Evolutionary conservation across 1,140 invertebrate species (phyloP).

Genomic region (Pseudomyrmex pallidus): DNA sequence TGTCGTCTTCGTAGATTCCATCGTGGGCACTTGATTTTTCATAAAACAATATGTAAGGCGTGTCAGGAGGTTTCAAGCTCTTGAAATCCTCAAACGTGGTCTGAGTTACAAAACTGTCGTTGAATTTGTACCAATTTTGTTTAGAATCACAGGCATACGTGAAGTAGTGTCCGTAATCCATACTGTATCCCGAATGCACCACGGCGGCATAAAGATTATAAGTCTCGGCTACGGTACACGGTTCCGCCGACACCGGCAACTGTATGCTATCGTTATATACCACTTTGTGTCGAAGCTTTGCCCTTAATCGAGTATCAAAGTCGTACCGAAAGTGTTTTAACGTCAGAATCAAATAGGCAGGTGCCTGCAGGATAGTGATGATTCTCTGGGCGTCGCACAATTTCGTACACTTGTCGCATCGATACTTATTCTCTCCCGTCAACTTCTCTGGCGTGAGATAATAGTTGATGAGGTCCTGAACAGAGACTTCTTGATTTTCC

Average conservation of each 20-base stretch:
- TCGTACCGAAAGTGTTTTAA: slow-evolving; percentile 93
- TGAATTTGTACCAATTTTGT: slow-evolving; percentile 92
- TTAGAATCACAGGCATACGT: slow-evolving; percentile 90
- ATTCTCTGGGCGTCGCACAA: slow-evolving; percentile 91
- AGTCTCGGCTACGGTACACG: slow-evolving; percentile 78
- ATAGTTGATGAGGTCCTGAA: slow-evolving; percentile 90
- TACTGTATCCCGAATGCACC: slow-evolving; percentile 92
- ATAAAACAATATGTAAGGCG: slow-evolving; percentile 94
- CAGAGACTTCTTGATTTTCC: slow-evolving; percentile 85
- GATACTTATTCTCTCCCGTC: slow-evolving; percentile 92
- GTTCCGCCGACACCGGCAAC: slow-evolving; percentile 84
- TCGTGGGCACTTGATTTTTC: slow-evolving; percentile 72
- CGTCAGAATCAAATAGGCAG: slow-evolving; percentile 91
- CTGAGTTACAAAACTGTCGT: slow-evolving; percentile 90
- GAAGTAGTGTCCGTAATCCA: slow-evolving; percentile 95
- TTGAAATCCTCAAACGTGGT: slow-evolving; percentile 88
- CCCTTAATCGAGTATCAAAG: slow-evolving; percentile 88
- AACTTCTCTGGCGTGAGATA: slow-evolving; percentile 92
- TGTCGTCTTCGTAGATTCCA: slow-evolving; percentile 75
- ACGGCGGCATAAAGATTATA: slow-evolving; percentile 93
- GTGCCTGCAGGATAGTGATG: slow-evolving; percentile 89
- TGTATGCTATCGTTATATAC: slow-evolving; percentile 87
- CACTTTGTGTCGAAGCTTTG: slow-evolving; percentile 90
- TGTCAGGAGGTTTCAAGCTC: slow-evolving; percentile 89
- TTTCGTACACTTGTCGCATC: slow-evolving; percentile 90